phyloP scores from a whole-genome alignment of 2,797 vertebrate species.

The Lagodon rhomboides region DNA sequence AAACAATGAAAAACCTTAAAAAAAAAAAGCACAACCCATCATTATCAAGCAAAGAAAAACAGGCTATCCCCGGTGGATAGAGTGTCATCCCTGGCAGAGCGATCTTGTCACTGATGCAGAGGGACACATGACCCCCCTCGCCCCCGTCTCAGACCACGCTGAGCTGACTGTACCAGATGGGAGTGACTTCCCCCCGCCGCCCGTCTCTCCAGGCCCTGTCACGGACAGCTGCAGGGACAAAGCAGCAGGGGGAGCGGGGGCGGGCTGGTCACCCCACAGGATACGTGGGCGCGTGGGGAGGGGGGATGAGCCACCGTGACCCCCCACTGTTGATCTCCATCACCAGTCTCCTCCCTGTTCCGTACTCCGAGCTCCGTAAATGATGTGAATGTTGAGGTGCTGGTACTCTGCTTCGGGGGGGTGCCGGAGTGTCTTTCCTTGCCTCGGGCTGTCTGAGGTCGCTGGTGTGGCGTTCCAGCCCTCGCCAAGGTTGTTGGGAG shows the following conservation, averaged over 20 bases:
- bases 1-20: slow-evolving; percentile 14
- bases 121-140: slow-evolving; percentile 74
- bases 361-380: slow-evolving; percentile 21
- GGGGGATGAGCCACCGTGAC: slow-evolving; percentile 64
- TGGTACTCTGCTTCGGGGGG: slow-evolving; percentile 10
- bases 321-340: slow-evolving; percentile 49
- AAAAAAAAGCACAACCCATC: slow-evolving; percentile 32
- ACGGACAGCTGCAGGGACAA: slow-evolving; percentile 71
- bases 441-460: slow-evolving; percentile 47
- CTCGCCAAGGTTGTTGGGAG: slow-evolving; percentile 23
- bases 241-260: slow-evolving; percentile 40
- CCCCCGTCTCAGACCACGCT: slow-evolving; percentile 71
- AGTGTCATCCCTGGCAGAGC: slow-evolving; percentile 58
- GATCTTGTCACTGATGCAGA: slow-evolving; percentile 75
- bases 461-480: slow-evolving; percentile 8
- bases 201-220: slow-evolving; percentile 75
- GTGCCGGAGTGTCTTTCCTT: slow-evolving; percentile 11
- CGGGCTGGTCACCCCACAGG: slow-evolving; percentile 64
- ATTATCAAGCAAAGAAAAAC: slow-evolving; percentile 41
- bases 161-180: slow-evolving; percentile 85
- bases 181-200: slow-evolving; percentile 80
- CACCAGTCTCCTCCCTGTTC: slow-evolving; percentile 17
- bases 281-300: slow-evolving; percentile 32
- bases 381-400: slow-evolving; percentile 51
- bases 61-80: slow-evolving; percentile 55